Conservation (phyloP, 2,797 vertebrate species). For the Cheirogaleus major region DNA sequence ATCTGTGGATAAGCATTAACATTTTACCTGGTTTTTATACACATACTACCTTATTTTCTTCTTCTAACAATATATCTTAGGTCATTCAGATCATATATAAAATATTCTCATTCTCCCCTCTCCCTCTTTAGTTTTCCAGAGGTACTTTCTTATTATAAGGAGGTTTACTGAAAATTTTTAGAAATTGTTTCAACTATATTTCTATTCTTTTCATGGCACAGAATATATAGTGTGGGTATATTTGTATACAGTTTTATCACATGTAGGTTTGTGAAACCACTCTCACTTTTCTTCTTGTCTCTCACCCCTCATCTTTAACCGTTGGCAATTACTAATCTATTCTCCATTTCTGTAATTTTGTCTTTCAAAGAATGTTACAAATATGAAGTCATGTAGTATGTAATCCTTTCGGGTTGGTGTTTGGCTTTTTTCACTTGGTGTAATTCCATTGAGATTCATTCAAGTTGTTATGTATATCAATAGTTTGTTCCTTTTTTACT, state of each 20-base stretch:
- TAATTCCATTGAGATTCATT: slow-evolving; percentile 17
- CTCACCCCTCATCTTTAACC: neutral
- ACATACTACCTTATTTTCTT: neutral
- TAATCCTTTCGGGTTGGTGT: neutral
- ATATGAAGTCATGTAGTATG: neutral
- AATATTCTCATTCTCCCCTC: neutral
- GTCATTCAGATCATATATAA: slow-evolving; percentile 4
- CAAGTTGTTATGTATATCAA: neutral
- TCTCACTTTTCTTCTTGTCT: neutral
- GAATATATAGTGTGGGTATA: neutral
- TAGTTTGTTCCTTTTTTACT: slow-evolving; percentile 18
- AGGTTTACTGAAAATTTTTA: slow-evolving; percentile 8
- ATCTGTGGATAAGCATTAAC: neutral
- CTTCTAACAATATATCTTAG: neutral
- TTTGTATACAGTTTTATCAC: neutral
- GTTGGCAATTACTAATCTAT: neutral
- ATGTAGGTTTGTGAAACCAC: neutral
- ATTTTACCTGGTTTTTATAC: neutral
- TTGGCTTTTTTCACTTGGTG: neutral
- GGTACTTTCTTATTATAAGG: neutral
- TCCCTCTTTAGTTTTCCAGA: slow-evolving; percentile 3
- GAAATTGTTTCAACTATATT: neutral
- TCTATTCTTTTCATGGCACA: neutral
- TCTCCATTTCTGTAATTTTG: slow-evolving; percentile 43
- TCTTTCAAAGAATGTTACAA: slow-evolving; percentile 12